These are phyloP conservation scores for Odontamblyopus rebecca DNA, from an alignment of 2,797 vertebrate species.

Conservation along the genomic window DNA sequence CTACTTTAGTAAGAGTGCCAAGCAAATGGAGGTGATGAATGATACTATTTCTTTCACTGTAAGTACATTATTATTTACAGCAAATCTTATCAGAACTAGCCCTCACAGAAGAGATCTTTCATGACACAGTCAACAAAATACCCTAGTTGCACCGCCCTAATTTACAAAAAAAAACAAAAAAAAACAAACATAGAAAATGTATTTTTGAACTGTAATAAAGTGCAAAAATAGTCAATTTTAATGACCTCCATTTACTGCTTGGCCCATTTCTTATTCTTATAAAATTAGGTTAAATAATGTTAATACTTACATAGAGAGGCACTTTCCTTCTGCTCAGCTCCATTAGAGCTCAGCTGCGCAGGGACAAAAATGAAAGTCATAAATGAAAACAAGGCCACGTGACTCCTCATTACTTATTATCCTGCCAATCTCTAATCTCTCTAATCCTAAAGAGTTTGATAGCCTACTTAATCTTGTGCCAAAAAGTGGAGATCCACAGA, in stretches of 20 bases:
- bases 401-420: conserved; percentile 33
- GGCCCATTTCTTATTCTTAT: too few species aligned
- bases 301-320: conserved; percentile 88
- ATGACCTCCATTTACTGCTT: too few species aligned
- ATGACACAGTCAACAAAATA: neutral
- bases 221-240: neutral
- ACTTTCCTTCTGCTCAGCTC: conserved; percentile 87
- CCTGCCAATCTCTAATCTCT: conserved; percentile 32
- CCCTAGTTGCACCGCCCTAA: neutral
- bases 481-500: conserved; percentile 37
- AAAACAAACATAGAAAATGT: neutral
- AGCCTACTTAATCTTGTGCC: conserved; percentile 21
- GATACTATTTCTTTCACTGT: neutral
- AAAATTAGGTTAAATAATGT: neutral
- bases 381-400: conserved; percentile 16
- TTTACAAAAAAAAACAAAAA: neutral
- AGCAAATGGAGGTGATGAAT: conserved; percentile 28
- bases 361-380: conserved; percentile 15
- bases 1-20: conserved; percentile 18
- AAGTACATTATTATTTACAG: conserved; percentile 39
- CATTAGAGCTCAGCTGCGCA: conserved; percentile 80
- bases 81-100: conserved; percentile 1
- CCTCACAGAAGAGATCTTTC: neutral
- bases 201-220: neutral
- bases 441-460: conserved; percentile 56